Base-by-base conservation (phyloP, 1,140 invertebrate species). In the Mesaphorura yosii region DNA sequence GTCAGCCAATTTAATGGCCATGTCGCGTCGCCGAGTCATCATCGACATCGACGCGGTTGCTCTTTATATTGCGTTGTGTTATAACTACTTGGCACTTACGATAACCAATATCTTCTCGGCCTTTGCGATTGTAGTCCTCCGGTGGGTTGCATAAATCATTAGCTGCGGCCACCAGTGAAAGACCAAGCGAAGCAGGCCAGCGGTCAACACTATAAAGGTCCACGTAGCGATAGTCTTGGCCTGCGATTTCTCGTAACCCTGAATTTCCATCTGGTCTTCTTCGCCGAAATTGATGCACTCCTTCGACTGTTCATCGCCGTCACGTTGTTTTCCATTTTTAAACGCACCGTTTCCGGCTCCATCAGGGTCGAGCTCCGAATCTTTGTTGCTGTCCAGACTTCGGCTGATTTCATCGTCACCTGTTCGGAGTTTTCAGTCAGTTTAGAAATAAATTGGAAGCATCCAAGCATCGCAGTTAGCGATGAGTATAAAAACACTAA, bases 91-190 rank as follows among this genome's bases (percentile, higher is more conserved):
- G n/a, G n/a, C n/a, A 70, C 74, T 75, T 74, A 84, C 83, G 63
- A 82, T 75, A 56, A 92, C 74, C 15, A 93, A 69, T 39, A 93
- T 74, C 67, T 81, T 81, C 20, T 82, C 78, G 0, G 89, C 88
- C n/a, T 73, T 64, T 39, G 74, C 72, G 27, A 93, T 73, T 31
- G 76, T 66, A 64, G 84, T 88, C 57, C 72, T 72, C 22, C 67
- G 68, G 64, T 86, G 82, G 1, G 84, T 89, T 1, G 78, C 74
- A 51, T 83, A 80, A 19, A 93, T 71, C 62, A 81, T 74, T 70
- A 84, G 78, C 46, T 79, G 80, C 1, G 88, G 86, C 69, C 80
- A 83, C 88, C 89, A 94, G 67, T 91, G 84, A 67, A 89, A 83
- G 34, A 92, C 65, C 28, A 94, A 71, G 26, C 84, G 76, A 5